These are phyloP conservation scores for Zophobas atratus DNA, from an alignment of 1,140 invertebrate genomes.

Conservation along the genomic window DNA sequence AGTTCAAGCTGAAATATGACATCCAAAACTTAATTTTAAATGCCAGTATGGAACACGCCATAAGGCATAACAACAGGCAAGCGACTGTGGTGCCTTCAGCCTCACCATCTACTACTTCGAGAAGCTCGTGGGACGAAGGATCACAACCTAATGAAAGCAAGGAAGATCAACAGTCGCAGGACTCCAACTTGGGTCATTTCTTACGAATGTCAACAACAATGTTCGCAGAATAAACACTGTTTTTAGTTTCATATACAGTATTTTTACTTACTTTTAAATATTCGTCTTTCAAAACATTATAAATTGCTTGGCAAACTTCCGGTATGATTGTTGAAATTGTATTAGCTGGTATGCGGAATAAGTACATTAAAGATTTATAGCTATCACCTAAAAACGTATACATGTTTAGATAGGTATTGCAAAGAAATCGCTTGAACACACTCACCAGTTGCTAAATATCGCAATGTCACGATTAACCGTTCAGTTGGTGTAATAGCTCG, in stretches of 20 bases:
- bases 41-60: slow-evolving; percentile 4
- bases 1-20: slow-evolving; percentile 28
- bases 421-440: not conserved
- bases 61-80: too few species aligned
- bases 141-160: too few species aligned
- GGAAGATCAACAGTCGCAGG: too few species aligned
- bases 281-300: not conserved
- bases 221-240: too few species aligned
- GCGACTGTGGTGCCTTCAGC: too few species aligned
- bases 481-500: not conserved
- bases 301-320: not conserved
- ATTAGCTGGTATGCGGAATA: slow-evolving; percentile 13
- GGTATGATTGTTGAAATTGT: slow-evolving; percentile 15
- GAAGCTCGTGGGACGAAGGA: too few species aligned
- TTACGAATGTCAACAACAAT: too few species aligned
- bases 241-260: not conserved
- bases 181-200: not conserved
- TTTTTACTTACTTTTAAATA: slow-evolving; percentile 12
- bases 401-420: not conserved
- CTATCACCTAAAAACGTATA: slow-evolving; percentile 5
- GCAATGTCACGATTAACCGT: slow-evolving; percentile 8
- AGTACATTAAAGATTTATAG: slow-evolving; percentile 19
- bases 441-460: slow-evolving; percentile 20
- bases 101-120: too few species aligned
- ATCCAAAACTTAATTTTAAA: slow-evolving; percentile 41